A percentile compares a stretch with the other conserved stretches of the same genome.
Conservation (phyloP, 92 coral and sea anemone genomes). For the Parazoanthus atlanticus region DNA sequence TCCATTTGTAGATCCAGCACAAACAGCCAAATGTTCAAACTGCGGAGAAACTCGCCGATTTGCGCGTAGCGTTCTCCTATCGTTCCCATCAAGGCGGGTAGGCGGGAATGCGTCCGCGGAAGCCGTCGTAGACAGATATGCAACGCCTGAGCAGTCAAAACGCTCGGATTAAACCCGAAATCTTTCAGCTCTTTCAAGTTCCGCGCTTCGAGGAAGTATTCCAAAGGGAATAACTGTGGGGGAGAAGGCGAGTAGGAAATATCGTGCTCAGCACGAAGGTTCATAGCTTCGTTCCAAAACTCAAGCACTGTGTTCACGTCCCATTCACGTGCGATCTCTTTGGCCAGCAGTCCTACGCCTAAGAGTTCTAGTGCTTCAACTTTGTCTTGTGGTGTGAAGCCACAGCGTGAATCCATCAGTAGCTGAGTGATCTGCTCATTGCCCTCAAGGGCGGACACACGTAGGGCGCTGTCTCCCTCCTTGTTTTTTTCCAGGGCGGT, state of each 20-base stretch:
- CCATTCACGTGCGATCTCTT: slow-evolving; percentile 85
- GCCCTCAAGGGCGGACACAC: slow-evolving; percentile 83
- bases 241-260: slow-evolving; percentile 33
- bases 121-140: slow-evolving; percentile 74
- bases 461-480: slow-evolving; percentile 79
- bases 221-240: slow-evolving; percentile 69
- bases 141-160: slow-evolving; percentile 78
- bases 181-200: slow-evolving; percentile 59
- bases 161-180: slow-evolving; percentile 71
- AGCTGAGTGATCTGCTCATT: slow-evolving; percentile 69
- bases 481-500: slow-evolving; percentile 70
- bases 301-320: slow-evolving; percentile 76
- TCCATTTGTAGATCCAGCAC: slow-evolving; percentile 76
- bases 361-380: slow-evolving; percentile 76
- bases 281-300: slow-evolving; percentile 77
- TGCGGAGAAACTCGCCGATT: slow-evolving; percentile 85
- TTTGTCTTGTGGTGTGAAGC: slow-evolving; percentile 60
- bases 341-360: slow-evolving; percentile 78
- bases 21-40: slow-evolving; percentile 76
- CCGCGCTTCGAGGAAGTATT: slow-evolving; percentile 78
- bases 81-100: slow-evolving; percentile 81
- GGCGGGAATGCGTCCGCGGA: slow-evolving; percentile 74
- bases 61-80: slow-evolving; percentile 86
- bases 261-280: slow-evolving; percentile 61
- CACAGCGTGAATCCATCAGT: slow-evolving; percentile 68